These are phyloP conservation scores for Ciconia maguari DNA, from an alignment of 2,113 vertebrate species.

Conservation along the genomic window DNA sequence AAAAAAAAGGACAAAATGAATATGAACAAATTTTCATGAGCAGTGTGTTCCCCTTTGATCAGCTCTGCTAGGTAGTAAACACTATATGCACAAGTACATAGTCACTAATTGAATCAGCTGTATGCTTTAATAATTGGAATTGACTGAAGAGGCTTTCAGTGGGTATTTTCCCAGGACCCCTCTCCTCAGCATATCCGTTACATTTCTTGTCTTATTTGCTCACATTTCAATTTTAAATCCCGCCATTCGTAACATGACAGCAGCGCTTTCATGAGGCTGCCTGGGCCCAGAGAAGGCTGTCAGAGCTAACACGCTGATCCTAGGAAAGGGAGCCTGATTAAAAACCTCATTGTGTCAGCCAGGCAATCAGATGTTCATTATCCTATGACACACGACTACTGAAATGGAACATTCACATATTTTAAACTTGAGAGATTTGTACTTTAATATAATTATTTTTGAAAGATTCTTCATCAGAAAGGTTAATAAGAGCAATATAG, in stretches of 20 bases:
- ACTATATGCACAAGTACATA: background rate
- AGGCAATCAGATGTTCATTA: constrained; percentile 72
- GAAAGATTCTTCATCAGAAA: constrained; percentile 79
- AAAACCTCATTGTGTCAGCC: constrained; percentile 45
- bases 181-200: background rate
- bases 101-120: constrained; percentile 49
- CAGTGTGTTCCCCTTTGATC: constrained; percentile 37
- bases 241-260: constrained; percentile 46
- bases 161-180: constrained; percentile 54
- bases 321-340: constrained; percentile 55
- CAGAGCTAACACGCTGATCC: constrained; percentile 21
- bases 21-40: constrained; percentile 34
- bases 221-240: constrained; percentile 70
- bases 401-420: constrained; percentile 69
- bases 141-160: constrained; percentile 28
- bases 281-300: constrained; percentile 28
- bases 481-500: constrained; percentile 77
- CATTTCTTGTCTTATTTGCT: constrained; percentile 60
- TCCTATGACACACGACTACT: constrained; percentile 54
- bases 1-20: constrained; percentile 11
- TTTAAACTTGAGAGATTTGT: constrained; percentile 70
- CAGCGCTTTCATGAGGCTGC: constrained; percentile 36
- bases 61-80: constrained; percentile 25
- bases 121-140: constrained; percentile 31
- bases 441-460: constrained; percentile 79